Evolutionary conservation across 1,140 invertebrate species (phyloP), one percentile per base, ranked within the genome.

Genomic region (Heliconius nattereri): DNA sequence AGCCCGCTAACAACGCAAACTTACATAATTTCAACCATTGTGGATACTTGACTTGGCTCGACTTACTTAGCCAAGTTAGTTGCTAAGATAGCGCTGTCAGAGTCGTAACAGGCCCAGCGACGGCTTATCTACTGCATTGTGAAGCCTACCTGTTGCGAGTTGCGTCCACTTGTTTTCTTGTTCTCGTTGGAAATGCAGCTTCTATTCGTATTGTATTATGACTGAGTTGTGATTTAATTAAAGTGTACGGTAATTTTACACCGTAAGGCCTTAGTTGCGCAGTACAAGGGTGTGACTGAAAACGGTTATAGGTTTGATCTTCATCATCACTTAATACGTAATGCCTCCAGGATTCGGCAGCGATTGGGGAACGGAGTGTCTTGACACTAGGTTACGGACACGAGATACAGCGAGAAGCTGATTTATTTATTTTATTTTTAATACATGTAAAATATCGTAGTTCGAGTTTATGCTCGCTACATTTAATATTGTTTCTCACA

Each of bases 61-160:
- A 76, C 60, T 70, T 26, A 23, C n/a, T 76, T 76, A 76, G 60
- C 60, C 29, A n/a, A n/a, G n/a, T n/a, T n/a, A 76, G 75, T 76
- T 71, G 40, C 60, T 40, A 76, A 76, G 75, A 76, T 76, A 76
- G 60, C 54, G 75, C 75, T 71, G 75, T 76, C 74, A 75, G 45
- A 52, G 35, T 23, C 54, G 54, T 60, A 60, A 76, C 75, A 60
- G 60, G 29, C 37, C 35, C 37, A 76, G 70, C 75, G 40, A 66
- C 37, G 75, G 60, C 75, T 76, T 76, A 76, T 76, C 75, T 76
- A 32, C 23, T 71, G 40, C 26, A 71, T 70, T 76, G 75, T 76
- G 29, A 76, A 52, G 75, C 75, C 75, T 76, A 76, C 60, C 75
- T 76, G 75, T 76, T 76, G 75, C 75, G 26, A 76, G 57, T 76